Evolutionary conservation across 2,113 vertebrate species (phyloP).

Genomic region (Tonatia bakeri): DNA sequence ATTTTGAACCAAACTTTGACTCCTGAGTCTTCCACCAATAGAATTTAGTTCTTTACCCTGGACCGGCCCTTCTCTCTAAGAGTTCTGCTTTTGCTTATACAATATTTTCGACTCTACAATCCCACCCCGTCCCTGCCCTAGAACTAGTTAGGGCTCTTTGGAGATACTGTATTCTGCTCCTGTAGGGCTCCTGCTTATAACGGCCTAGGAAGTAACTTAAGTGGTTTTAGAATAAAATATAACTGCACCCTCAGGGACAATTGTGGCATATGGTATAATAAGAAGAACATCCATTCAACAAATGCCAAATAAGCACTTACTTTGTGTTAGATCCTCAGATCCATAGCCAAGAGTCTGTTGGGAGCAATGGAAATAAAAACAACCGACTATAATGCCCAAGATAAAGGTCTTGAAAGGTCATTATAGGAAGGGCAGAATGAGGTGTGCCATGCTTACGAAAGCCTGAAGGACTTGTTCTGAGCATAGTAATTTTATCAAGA

Average conservation of each 20-base stretch:
- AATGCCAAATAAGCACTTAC: slow-evolving; percentile 30
- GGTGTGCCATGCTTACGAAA: neutral
- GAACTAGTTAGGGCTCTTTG: neutral
- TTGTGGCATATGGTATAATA: slow-evolving; percentile 3
- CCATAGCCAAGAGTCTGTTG: neutral
- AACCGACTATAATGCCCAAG: neutral
- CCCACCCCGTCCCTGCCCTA: neutral
- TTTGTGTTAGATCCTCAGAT: slow-evolving; percentile 7
- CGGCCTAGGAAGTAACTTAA: slow-evolving; percentile 40
- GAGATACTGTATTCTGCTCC: neutral
- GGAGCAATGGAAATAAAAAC: slow-evolving; percentile 4
- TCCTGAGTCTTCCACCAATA: neutral
- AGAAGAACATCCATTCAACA: neutral
- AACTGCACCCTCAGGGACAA: slow-evolving; percentile 24
- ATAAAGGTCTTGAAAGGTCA: neutral
- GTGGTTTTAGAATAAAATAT: slow-evolving; percentile 51
- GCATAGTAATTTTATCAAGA: neutral
- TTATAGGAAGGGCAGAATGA: neutral
- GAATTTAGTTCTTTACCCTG: neutral
- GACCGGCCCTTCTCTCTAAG: neutral
- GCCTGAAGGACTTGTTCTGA: neutral
- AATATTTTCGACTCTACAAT: neutral
- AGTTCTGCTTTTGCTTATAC: neutral
- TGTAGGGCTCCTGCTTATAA: neutral
- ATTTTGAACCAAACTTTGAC: neutral